Percentiles rank a stretch among this genome's conserved stretches.
phyloP scores from a whole-genome alignment of 2,113 vertebrate species.

The Cairina moschata region DNA sequence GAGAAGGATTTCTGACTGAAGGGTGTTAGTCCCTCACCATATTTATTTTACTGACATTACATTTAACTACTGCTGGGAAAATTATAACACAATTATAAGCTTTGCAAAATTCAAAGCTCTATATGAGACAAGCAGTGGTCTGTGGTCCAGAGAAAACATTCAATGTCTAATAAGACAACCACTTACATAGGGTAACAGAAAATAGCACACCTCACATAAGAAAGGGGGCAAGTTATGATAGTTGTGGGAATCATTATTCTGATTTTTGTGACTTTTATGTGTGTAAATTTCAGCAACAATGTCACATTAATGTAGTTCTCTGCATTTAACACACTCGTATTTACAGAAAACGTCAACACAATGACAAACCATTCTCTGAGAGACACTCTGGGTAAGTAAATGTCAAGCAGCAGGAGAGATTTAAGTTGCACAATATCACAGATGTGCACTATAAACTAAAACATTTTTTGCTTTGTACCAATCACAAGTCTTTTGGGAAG shows the following conservation, averaged over 20 bases:
- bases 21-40: background rate
- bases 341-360: background rate
- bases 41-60: background rate
- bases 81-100: background rate
- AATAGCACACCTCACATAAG: background rate
- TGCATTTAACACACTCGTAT: conserved; percentile 16
- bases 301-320: conserved; percentile 15
- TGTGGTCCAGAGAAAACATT: background rate
- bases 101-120: background rate
- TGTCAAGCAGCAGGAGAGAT: conserved; percentile 16
- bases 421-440: conserved; percentile 37
- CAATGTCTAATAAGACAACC: background rate
- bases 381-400: background rate
- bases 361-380: background rate
- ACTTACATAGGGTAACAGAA: background rate
- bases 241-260: background rate
- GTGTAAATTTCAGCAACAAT: conserved; percentile 36
- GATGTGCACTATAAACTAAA: background rate
- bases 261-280: background rate
- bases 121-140: background rate
- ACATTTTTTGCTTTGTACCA: background rate
- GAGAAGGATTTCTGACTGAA: background rate
- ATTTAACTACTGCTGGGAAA: background rate
- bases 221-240: background rate
- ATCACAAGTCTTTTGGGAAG: background rate